These are phyloP conservation scores for Cartodere bifasciata DNA, from an alignment of 2,888 invertebrate genomes.

Conservation along the genomic window DNA sequence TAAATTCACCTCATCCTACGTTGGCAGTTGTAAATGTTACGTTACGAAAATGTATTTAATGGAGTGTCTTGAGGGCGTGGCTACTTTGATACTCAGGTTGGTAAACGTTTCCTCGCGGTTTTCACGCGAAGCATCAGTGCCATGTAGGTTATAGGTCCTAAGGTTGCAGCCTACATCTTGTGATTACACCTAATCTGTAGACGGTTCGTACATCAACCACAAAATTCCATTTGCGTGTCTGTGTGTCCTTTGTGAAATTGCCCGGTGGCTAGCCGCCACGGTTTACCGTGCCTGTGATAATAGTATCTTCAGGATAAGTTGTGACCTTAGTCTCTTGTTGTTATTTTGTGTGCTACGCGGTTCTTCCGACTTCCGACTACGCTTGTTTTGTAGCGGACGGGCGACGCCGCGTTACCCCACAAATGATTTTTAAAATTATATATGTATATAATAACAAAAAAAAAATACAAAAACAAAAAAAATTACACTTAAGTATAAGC, in stretches of 20 bases:
- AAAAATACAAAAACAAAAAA: slow-evolving; percentile 23
- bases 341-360: slow-evolving; percentile 33
- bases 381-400: slow-evolving; percentile 22
- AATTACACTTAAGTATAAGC: slow-evolving; percentile 33
- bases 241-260: slow-evolving; percentile 19
- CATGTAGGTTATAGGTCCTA: slow-evolving; percentile 32
- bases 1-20: no score
- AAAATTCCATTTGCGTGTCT: slow-evolving; percentile 24
- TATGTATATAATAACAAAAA: slow-evolving; percentile 32
- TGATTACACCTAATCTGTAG: not conserved
- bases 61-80: no score
- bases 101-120: slow-evolving; percentile 29
- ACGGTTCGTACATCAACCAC: slow-evolving; percentile 13
- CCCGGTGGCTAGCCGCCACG: slow-evolving; percentile 20
- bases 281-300: slow-evolving; percentile 54
- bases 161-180: slow-evolving; percentile 21
- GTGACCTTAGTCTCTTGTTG: slow-evolving; percentile 51
- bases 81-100: slow-evolving; percentile 31
- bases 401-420: slow-evolving; percentile 24
- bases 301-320: slow-evolving; percentile 58
- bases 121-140: slow-evolving; percentile 28
- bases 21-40: no score
- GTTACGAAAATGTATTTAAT: no score
- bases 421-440: slow-evolving; percentile 37
- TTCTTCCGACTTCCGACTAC: no score